Percentiles rank a stretch among this genome's conserved stretches.
Conservation (phyloP, 2,797 vertebrate species). For the Diplodus sargus region DNA sequence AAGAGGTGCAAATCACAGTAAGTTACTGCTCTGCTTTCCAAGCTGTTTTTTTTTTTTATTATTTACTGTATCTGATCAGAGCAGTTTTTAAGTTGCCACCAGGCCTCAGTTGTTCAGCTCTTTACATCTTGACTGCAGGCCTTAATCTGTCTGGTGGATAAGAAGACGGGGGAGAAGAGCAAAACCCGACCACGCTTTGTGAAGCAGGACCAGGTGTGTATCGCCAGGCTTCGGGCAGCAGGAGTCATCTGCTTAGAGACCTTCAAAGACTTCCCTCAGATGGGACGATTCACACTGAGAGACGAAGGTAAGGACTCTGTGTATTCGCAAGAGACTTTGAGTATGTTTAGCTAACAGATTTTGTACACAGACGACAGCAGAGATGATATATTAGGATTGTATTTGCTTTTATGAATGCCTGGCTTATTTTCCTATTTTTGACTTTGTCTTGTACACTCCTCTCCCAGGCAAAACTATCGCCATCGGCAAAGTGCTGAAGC, state of each 20-base stretch:
- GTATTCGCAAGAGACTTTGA: neutral
- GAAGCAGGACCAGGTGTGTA: constrained; percentile 99
- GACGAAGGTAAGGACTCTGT: constrained; percentile 90
- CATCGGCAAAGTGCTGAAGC: constrained; percentile 99
- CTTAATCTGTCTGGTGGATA: constrained; percentile 99
- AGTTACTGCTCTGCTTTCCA: constrained; percentile 63
- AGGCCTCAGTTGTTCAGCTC: neutral
- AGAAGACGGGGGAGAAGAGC: constrained; percentile 98
- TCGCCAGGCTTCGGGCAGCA: constrained; percentile 94
- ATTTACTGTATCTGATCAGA: neutral
- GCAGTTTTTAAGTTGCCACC: neutral
- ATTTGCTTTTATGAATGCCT: neutral
- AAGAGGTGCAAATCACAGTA: constrained; percentile 99
- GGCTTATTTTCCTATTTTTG: too few species aligned
- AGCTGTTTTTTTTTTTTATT: neutral
- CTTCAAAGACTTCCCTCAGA: constrained; percentile 99
- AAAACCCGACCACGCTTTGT: constrained; percentile 98
- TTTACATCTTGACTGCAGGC: constrained; percentile 82
- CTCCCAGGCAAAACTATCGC: constrained; percentile 97
- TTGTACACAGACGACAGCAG: too few species aligned
- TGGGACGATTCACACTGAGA: constrained; percentile 97
- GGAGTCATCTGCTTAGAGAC: constrained; percentile 99
- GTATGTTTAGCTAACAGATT: neutral
- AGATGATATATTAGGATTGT: neutral
- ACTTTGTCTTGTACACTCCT: neutral